Evolutionary conservation across 2,888 invertebrate genomes (phyloP), one percentile per base, ranked within the genome.

Genomic region (Cosmopolites sordidus): DNA sequence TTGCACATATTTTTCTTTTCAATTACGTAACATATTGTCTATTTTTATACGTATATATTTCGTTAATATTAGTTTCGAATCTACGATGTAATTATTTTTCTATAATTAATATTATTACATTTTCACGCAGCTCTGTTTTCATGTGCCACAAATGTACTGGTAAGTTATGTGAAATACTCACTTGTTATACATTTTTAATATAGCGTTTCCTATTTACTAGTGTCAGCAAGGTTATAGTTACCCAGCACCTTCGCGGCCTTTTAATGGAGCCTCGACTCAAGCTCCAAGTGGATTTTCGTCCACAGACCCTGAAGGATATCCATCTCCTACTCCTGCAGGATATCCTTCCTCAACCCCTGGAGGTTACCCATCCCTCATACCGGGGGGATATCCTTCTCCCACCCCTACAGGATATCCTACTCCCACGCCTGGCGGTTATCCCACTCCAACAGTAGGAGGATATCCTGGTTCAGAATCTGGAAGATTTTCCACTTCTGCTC

Each of bases 191-290:
- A 2, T 3, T 22, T 5, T 22, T 3, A 22, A 22, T 22, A 3
- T 3, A 22, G 22, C 22, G 8, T 22, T 22, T 22, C 8, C 8
- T 3, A 22, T 5, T 22, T 22, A 5, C 8, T 45, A 83, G 83
- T 81, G 79, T 48, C 87, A 89, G 76, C 81, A 78, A 67, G 88
- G 89, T 15, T 90, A 90, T 69, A 82, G 81, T 59, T 90, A 90
- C 73, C 83, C 83, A 58, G 79, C 83, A 56, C 89, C 88, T 5
- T 78, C 78, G 44, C 79, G 81, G 62, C 83, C 83, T 1, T 78
- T 86, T 61, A 11, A 66, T 68, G 50, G 54, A 42, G 47, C 40
- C 11, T 68, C 72, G 17, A 44, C 16, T n/a, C 43, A 37, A 38
- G 30, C 22, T 27, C 33, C 33, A 3, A 11, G 11, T 9, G 33